A percentile compares a stretch with the other conserved stretches of the same genome.
Evolutionary conservation across 2,113 vertebrate species (phyloP).

Genomic region (Cebus imitator): DNA sequence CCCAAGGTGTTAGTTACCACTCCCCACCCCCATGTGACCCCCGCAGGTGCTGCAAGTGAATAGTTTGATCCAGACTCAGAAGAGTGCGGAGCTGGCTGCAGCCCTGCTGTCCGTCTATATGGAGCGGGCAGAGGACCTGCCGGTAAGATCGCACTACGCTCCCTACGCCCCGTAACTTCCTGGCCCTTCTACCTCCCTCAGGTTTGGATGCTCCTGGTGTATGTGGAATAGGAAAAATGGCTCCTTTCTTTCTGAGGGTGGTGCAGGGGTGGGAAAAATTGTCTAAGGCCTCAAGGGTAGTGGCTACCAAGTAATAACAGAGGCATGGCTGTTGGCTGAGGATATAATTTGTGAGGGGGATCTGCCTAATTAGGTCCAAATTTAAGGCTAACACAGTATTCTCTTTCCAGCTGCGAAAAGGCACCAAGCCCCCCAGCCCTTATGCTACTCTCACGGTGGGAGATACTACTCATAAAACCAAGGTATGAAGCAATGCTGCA

Average conservation of each 20-base stretch:
- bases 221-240: neutral
- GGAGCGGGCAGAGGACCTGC: conserved; percentile 89
- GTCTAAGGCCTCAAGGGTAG: neutral
- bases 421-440: conserved; percentile 88
- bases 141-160: conserved; percentile 82
- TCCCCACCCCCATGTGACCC: neutral
- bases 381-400: neutral
- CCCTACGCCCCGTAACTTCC: rapidly evolving
- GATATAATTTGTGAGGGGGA: neutral
- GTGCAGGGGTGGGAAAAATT: neutral
- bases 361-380: neutral
- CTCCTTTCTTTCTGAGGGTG: neutral
- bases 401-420: conserved; percentile 88
- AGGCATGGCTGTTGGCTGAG: neutral
- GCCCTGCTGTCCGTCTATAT: conserved; percentile 90
- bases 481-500: conserved; percentile 81
- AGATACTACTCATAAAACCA: conserved; percentile 85
- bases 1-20: neutral
- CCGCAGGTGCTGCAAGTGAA: conserved; percentile 88
- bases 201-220: neutral
- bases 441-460: conserved; percentile 87
- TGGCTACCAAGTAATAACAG: neutral
- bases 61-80: conserved; percentile 87
- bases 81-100: conserved; percentile 87
- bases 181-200: neutral